These are phyloP conservation scores for Ormyrus pomaceus DNA, from an alignment of 2,888 invertebrate species.

Conservation along the genomic window DNA sequence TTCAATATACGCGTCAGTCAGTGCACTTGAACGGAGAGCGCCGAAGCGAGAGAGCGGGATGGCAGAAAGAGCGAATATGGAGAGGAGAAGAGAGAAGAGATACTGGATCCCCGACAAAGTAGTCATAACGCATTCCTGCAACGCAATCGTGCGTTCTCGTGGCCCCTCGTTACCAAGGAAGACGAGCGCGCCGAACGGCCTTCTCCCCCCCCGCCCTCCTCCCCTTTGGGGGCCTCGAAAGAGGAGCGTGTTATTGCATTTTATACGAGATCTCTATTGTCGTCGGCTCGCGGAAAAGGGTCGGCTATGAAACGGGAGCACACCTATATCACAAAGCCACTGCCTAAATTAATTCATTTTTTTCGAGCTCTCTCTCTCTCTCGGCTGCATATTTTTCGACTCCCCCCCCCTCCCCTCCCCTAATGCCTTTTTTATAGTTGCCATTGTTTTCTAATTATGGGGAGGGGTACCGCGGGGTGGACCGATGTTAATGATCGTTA, in stretches of 20 bases:
- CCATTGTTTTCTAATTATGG: conserved; percentile 49
- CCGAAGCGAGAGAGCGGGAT: conserved; percentile 7
- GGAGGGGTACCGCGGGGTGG: too few relatives aligned
- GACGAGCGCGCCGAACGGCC: conserved; percentile 43
- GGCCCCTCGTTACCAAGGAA: conserved; percentile 68
- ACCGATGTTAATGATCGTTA: background rate
- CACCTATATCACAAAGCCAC: conserved; percentile 34
- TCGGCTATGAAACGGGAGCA: conserved; percentile 41
- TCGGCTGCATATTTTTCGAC: background rate
- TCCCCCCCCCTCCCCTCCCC: background rate
- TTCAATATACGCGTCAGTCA: conserved; percentile 12
- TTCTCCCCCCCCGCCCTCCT: background rate
- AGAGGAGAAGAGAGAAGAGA: conserved; percentile 49
- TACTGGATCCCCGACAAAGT: conserved; percentile 71
- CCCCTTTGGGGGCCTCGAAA: conserved; percentile 44
- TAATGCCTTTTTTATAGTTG: conserved; percentile 45
- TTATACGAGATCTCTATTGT: conserved; percentile 61
- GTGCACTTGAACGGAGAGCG: conserved; percentile 38
- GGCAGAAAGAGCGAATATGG: conserved; percentile 34
- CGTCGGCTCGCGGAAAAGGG: conserved; percentile 47
- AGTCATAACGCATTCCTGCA: conserved; percentile 73
- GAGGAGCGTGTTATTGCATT: conserved; percentile 67
- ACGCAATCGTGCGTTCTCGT: conserved; percentile 69
- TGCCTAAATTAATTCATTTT: conserved; percentile 54
- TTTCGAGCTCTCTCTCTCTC: background rate